phyloP scores from a whole-genome alignment of 1,140 invertebrate genomes.

The Drosophila burlai region DNA sequence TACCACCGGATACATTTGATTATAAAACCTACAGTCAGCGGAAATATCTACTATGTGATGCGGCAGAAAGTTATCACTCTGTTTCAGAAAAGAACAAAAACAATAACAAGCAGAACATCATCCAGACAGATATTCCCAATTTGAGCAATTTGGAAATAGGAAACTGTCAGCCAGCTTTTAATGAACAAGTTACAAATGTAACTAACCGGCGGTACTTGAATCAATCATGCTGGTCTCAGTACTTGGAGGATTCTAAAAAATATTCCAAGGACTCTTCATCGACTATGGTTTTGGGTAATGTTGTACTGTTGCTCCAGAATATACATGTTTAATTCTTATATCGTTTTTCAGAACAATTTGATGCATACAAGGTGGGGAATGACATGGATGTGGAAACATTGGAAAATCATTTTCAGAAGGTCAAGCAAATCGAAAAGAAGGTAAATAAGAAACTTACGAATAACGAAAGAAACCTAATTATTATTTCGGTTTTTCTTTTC shows the following conservation, averaged over 20 bases:
- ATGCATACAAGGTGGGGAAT: constrained; percentile 41
- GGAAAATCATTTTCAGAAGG: constrained; percentile 36
- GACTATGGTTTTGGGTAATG: constrained; percentile 30
- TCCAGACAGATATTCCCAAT: constrained; percentile 20
- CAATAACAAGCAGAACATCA: constrained; percentile 11
- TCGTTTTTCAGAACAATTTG: constrained; percentile 32
- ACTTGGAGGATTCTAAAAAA: constrained; percentile 29
- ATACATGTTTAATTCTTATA: no score
- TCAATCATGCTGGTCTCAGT: constrained; percentile 34
- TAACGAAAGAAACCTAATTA: background rate
- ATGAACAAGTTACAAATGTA: background rate
- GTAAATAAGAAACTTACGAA: constrained; percentile 1
- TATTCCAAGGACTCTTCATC: constrained; percentile 21
- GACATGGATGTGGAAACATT: constrained; percentile 43
- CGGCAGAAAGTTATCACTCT: constrained; percentile 16
- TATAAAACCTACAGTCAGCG: constrained; percentile 38
- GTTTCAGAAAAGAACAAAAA: constrained; percentile 22
- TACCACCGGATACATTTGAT: constrained; percentile 46
- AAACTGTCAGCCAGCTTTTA: constrained; percentile 1
- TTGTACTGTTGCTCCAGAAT: background rate
- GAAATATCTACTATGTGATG: constrained; percentile 19
- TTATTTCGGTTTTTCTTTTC: background rate
- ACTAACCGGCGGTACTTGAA: constrained; percentile 17
- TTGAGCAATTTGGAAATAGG: constrained; percentile 28
- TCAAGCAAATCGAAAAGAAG: constrained; percentile 43